These are phyloP conservation scores for Brachypodius melanocephalos DNA, from an alignment of 2,113 vertebrate genomes.

Conservation along the genomic window DNA sequence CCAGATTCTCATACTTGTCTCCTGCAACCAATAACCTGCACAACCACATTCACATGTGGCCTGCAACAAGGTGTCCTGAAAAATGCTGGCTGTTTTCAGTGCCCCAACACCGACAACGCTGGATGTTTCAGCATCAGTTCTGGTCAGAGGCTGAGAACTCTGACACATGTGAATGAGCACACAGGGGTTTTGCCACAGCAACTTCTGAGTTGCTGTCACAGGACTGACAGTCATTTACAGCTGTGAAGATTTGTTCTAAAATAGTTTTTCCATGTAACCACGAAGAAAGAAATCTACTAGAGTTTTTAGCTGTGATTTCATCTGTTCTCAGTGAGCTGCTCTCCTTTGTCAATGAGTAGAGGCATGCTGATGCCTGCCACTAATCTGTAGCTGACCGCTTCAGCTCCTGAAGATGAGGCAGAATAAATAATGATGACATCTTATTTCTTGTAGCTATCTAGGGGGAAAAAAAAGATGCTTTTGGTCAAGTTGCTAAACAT, in stretches of 20 bases:
- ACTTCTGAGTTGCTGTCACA: not conserved
- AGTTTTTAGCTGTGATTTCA: not conserved
- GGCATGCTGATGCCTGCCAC: not conserved
- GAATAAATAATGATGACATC: conserved; percentile 51
- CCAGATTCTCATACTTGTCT: not conserved
- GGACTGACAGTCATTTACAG: not conserved
- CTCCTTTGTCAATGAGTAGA: not conserved
- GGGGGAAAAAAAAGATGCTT: not conserved
- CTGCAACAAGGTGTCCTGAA: not conserved
- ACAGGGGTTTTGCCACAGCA: not conserved
- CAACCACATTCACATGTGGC: not conserved
- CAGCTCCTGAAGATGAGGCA: conserved; percentile 16
- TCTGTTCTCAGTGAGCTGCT: not conserved
- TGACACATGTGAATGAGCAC: not conserved
- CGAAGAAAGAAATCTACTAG: not conserved
- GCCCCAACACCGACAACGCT: not conserved
- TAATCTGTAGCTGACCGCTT: not conserved
- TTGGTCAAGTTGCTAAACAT: conserved; percentile 47
- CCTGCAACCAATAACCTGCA: not conserved
- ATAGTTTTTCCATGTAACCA: not conserved
- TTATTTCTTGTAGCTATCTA: not conserved
- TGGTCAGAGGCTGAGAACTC: not conserved
- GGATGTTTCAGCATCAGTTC: not conserved
- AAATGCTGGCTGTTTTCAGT: not conserved
- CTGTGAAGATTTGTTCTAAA: not conserved